Evolutionary conservation across 2,113 vertebrate genomes (phyloP).

Genomic region (Nematolebias whitei): DNA sequence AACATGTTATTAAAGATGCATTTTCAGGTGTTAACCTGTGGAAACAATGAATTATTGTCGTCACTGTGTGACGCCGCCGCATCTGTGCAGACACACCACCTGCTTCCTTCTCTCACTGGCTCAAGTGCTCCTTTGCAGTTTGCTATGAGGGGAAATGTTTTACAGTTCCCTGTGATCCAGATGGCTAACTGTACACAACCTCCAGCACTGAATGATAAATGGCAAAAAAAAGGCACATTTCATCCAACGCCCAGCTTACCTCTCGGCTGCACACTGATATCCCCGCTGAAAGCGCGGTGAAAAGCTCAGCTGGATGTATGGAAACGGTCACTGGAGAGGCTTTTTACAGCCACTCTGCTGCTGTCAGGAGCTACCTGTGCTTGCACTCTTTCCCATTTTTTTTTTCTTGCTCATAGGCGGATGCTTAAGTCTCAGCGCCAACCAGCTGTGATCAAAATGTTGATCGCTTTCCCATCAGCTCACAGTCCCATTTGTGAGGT

Average conservation of each 20-base stretch:
- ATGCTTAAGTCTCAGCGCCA: conserved; percentile 37
- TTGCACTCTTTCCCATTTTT: background rate
- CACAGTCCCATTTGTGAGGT: conserved; percentile 4
- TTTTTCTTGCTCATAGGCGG: background rate
- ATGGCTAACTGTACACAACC: conserved; percentile 81
- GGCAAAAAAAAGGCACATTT: conserved; percentile 74
- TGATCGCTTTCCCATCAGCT: conserved; percentile 8
- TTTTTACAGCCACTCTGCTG: conserved; percentile 43
- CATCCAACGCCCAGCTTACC: conserved; percentile 73
- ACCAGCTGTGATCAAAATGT: conserved; percentile 44
- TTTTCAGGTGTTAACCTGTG: background rate
- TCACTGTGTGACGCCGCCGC: conserved; percentile 15
- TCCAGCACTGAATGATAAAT: conserved; percentile 81
- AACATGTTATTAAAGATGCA: background rate
- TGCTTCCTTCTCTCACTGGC: conserved; percentile 38
- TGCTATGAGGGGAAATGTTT: conserved; percentile 74
- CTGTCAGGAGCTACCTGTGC: conserved; percentile 43
- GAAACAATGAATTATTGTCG: background rate
- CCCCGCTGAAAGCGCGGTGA: conserved; percentile 66
- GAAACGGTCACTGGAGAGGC: conserved; percentile 51
- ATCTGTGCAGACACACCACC: conserved; percentile 8
- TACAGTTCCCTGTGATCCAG: conserved; percentile 78
- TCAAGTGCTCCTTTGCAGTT: conserved; percentile 63
- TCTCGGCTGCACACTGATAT: conserved; percentile 66
- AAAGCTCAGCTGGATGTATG: conserved; percentile 60